phyloP scores from a whole-genome alignment of 2,113 vertebrate genomes.

The Eublepharis macularius region DNA sequence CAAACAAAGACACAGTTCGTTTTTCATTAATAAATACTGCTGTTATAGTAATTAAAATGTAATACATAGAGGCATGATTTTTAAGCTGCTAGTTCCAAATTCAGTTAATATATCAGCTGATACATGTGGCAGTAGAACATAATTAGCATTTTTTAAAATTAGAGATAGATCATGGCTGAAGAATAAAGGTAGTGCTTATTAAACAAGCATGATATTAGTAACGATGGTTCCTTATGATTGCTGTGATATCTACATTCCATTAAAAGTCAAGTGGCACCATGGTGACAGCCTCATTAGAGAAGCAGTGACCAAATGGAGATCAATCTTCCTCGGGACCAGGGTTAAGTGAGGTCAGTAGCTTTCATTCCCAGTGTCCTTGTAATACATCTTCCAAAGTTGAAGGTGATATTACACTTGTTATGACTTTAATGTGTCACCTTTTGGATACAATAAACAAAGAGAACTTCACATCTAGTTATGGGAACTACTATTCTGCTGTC shows the following conservation, averaged over 20 bases:
- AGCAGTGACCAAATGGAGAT: slow-evolving; percentile 17
- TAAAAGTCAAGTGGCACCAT: not conserved
- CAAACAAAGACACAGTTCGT: not conserved
- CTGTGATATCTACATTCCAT: not conserved
- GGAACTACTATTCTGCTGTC: not conserved
- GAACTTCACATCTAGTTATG: not conserved
- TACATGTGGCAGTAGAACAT: not conserved
- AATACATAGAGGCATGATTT: not conserved
- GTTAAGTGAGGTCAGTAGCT: slow-evolving; percentile 19
- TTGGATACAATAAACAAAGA: not conserved
- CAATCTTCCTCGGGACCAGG: not conserved
- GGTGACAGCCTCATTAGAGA: slow-evolving; percentile 3
- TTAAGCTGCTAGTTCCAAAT: not conserved
- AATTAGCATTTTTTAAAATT: not conserved
- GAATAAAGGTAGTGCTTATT: not conserved
- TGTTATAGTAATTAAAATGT: not conserved
- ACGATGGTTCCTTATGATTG: not conserved
- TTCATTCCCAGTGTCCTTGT: slow-evolving; percentile 2
- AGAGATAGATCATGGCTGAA: not conserved
- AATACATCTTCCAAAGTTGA: not conserved
- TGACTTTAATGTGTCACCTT: not conserved
- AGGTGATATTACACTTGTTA: not conserved
- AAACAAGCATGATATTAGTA: slow-evolving; percentile 17
- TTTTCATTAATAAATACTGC: not conserved
- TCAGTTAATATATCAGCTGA: not conserved